phyloP scores from a whole-genome alignment of 2,888 invertebrate species.

The Caenorhabditis sulstoni region DNA sequence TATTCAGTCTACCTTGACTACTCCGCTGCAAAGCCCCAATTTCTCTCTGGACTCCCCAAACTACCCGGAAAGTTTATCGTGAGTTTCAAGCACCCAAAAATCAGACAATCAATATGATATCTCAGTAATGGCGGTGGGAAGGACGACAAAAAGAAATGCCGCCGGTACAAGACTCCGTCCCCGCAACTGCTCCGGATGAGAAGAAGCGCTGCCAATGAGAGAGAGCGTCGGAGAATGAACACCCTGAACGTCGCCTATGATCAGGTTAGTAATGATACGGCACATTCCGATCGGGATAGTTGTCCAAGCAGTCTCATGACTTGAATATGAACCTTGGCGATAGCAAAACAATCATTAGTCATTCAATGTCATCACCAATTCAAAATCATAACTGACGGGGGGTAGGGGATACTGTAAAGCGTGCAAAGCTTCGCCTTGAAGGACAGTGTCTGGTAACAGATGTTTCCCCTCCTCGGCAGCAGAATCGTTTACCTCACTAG shows the following conservation, averaged over 20 bases:
- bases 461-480: slow-evolving; percentile 44
- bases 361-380: slow-evolving; percentile 37
- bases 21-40: slow-evolving; percentile 65
- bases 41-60: slow-evolving; percentile 54
- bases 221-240: slow-evolving; percentile 80
- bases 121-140: slow-evolving; percentile 54
- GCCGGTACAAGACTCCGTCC: slow-evolving; percentile 79
- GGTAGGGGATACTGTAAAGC: slow-evolving; percentile 28
- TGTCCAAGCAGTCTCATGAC: too few relatives aligned
- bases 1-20: slow-evolving; percentile 47
- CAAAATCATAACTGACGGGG: slow-evolving; percentile 47
- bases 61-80: slow-evolving; percentile 44
- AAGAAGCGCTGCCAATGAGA: slow-evolving; percentile 74
- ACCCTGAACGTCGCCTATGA: slow-evolving; percentile 79
- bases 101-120: slow-evolving; percentile 1
- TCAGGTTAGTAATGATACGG: slow-evolving; percentile 62
- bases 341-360: slow-evolving; percentile 28
- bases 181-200: slow-evolving; percentile 76
- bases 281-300: background rate
- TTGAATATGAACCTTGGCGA: background rate
- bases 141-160: slow-evolving; percentile 59
- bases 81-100: slow-evolving; percentile 1
- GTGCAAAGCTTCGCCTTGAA: slow-evolving; percentile 34
- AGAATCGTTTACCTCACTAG: slow-evolving; percentile 52
- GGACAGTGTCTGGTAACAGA: slow-evolving; percentile 61